These are phyloP conservation scores for Clarias batrachus DNA, from an alignment of 2,113 vertebrate species.

Conservation along the genomic window DNA sequence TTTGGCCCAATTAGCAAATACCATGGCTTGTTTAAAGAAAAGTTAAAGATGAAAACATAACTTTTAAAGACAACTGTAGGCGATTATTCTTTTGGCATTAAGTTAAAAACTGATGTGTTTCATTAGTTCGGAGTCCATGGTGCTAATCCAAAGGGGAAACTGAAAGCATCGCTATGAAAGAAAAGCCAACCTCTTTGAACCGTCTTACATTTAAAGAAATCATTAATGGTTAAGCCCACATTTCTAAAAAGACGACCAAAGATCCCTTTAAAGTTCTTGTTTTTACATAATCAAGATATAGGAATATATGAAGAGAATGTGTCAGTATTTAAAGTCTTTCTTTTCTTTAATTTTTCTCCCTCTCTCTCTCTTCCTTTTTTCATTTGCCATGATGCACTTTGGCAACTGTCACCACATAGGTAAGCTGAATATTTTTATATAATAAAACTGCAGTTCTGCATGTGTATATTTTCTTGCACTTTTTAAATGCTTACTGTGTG, in stretches of 20 bases:
- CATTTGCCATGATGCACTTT: background rate
- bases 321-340: background rate
- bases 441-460: background rate
- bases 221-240: background rate
- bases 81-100: background rate
- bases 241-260: too few relatives aligned
- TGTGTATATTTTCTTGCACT: background rate
- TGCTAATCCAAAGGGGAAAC: background rate
- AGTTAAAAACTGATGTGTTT: background rate
- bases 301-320: background rate
- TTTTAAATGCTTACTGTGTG: background rate
- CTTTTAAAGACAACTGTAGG: background rate
- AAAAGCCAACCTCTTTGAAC: background rate
- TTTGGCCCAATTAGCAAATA: background rate
- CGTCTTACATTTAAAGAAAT: background rate
- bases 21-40: background rate
- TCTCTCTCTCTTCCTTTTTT: background rate
- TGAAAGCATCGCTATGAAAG: background rate
- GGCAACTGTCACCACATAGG: slow-evolving; percentile 15
- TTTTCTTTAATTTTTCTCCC: background rate
- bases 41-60: background rate
- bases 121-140: background rate
- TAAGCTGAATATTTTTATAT: slow-evolving; percentile 15
- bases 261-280: too few relatives aligned
- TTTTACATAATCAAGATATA: background rate